Evolutionary conservation across 2,888 invertebrate species (phyloP), one percentile per base, ranked within the genome.

Genomic region (Perizoma affinitatum): DNA sequence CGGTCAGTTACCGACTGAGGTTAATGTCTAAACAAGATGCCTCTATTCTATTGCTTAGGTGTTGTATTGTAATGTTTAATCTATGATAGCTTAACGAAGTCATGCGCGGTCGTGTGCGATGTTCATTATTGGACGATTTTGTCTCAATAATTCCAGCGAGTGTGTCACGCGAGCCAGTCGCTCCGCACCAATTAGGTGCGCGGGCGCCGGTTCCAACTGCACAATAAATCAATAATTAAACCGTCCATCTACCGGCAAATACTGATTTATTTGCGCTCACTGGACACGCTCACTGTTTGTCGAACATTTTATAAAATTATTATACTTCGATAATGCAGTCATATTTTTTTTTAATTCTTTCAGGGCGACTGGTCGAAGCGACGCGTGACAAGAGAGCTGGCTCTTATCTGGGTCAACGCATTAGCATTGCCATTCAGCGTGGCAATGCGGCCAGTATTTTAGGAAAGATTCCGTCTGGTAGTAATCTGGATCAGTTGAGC

Each of bases 151-250:
- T 86, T 84, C 81, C 75, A 72, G 76, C 77, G 70, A 69, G 79
- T 49, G 79, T 85, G 90, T 91, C 91, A 90, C 90, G 90, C 90
- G 87, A 89, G 82, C 82, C 76, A 76, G 78, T 82, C 82, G 58
- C 75, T 85, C 91, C 91, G 58, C 75, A 86, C 92, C 91, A 92
- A 92, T 92, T 91, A 91, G 87, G 78, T 76, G 81, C 82, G 81
- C 83, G 74, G 86, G 84, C 86, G 86, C 87, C 84, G 80, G 71
- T 79, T 79, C 73, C 70, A 73, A 76, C 77, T 77, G 75, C 72
- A 83, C 88, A 86, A 89, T 90, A 92, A 92, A 91, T 91, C 92
- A 91, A 89, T 91, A 91, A 91, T 90, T 90, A 88, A 88, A 88
- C 80, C 86, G 88, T 90, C 90, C 87, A 89, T 90, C 88, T 84